Evolutionary conservation across 2,888 invertebrate genomes (phyloP).

Genomic region (Cylindroiulus punctatus): DNA sequence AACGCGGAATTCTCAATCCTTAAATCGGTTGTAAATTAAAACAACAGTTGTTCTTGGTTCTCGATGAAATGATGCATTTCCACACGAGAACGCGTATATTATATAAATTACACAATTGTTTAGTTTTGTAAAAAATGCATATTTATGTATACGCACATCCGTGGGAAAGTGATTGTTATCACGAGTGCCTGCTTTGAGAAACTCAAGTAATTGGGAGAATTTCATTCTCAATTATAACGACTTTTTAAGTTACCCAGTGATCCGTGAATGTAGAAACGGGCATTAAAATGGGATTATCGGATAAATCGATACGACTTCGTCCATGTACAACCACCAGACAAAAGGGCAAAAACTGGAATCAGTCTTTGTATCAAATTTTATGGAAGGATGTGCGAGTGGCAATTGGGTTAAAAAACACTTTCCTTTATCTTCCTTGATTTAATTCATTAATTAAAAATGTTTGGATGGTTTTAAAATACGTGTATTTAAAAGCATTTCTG

Average conservation of each 20-base stretch:
- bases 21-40: not conserved
- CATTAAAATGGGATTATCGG: not conserved
- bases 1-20: not conserved
- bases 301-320: not conserved
- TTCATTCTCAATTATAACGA: not conserved
- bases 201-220: not conserved
- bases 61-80: not conserved
- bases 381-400: too few relatives aligned
- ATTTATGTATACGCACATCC: constrained; percentile 32
- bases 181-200: not conserved
- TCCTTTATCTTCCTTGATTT: too few relatives aligned
- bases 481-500: too few relatives aligned
- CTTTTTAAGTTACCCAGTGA: not conserved
- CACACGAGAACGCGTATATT: not conserved
- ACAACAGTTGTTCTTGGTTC: not conserved
- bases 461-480: too few relatives aligned
- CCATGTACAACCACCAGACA: not conserved
- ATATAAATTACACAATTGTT: not conserved
- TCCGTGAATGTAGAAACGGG: not conserved
- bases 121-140: constrained; percentile 9
- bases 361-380: too few relatives aligned
- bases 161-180: constrained; percentile 32
- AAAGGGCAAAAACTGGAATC: not conserved
- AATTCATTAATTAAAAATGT: too few relatives aligned
- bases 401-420: too few relatives aligned